Percentiles rank a stretch among this genome's conserved stretches.
phyloP scores from a whole-genome alignment of 2,888 invertebrate genomes.

The Drosophila longiperda region DNA sequence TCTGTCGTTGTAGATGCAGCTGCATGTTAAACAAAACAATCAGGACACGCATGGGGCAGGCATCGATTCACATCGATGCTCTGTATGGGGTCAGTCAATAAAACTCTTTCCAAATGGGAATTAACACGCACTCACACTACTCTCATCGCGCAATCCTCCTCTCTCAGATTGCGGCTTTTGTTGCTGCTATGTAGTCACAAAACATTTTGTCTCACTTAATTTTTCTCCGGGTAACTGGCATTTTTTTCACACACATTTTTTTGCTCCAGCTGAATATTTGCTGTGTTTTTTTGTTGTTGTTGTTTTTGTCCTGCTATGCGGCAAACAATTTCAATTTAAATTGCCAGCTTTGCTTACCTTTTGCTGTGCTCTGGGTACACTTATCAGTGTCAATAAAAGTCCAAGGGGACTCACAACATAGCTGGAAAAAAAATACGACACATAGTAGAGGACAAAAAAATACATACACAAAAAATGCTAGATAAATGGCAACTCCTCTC shows the following conservation, averaged over 20 bases:
- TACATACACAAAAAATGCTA: constrained; percentile 9
- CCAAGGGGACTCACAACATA: constrained; percentile 50
- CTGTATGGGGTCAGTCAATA: constrained; percentile 69
- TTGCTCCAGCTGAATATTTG: constrained; percentile 20
- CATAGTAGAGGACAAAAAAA: constrained; percentile 1
- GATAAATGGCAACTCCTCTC: constrained; percentile 28
- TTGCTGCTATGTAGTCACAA: constrained; percentile 59
- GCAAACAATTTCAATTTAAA: constrained; percentile 79
- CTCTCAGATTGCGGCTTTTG: constrained; percentile 31
- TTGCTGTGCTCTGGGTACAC: constrained; percentile 73
- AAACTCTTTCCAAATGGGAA: constrained; percentile 74
- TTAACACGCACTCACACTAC: constrained; percentile 62
- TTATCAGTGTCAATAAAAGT: constrained; percentile 79
- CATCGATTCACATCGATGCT: constrained; percentile 42
- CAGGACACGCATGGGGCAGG: constrained; percentile 54
- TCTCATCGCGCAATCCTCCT: neutral
- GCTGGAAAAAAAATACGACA: constrained; percentile 22
- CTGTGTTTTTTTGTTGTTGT: constrained; percentile 2
- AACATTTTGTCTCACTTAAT: constrained; percentile 79
- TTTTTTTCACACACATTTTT: constrained; percentile 45
- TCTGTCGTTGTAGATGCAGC: constrained; percentile 20
- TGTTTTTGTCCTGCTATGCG: constrained; percentile 59
- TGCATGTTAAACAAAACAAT: constrained; percentile 70
- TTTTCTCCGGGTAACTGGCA: constrained; percentile 48
- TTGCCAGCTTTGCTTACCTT: constrained; percentile 78